Conservation (phyloP, 2,888 invertebrate species). For the Drosophila birchii region DNA sequence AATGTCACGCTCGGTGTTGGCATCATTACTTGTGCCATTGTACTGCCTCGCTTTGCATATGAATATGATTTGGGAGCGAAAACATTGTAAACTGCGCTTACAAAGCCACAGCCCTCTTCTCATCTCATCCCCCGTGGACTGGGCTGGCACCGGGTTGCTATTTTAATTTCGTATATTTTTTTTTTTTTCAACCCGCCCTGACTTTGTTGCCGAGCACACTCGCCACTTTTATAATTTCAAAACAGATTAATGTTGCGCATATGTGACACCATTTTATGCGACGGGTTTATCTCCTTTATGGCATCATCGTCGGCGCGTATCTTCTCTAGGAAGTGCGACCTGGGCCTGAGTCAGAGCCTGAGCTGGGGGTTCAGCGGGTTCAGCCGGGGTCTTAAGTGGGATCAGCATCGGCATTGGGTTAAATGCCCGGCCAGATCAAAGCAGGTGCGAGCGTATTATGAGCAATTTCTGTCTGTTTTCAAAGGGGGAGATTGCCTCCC, state of each 20-base stretch:
- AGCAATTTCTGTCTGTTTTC: conserved; percentile 14
- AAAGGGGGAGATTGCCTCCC: background rate
- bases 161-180: conserved; percentile 76
- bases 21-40: conserved; percentile 78
- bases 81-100: conserved; percentile 76
- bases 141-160: conserved; percentile 62
- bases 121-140: conserved; percentile 34
- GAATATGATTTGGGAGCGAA: conserved; percentile 72
- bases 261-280: conserved; percentile 81
- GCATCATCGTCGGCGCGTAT: conserved; percentile 70
- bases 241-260: conserved; percentile 83
- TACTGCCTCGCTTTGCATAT: conserved; percentile 74
- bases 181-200: conserved; percentile 25
- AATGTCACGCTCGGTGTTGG: conserved; percentile 79
- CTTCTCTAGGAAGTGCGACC: conserved; percentile 34
- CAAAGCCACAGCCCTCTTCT: conserved; percentile 58
- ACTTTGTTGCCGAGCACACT: conserved; percentile 46
- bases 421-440: conserved; percentile 58
- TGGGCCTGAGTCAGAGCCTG: background rate
- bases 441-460: conserved; percentile 54
- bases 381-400: conserved; percentile 60
- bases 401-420: conserved; percentile 55
- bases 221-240: conserved; percentile 81
- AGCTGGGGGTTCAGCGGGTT: conserved; percentile 39
- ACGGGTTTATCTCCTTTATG: conserved; percentile 81